These are phyloP conservation scores for Mizuhopecten yessoensis DNA, from an alignment of 1,140 invertebrate genomes.

Conservation along the genomic window DNA sequence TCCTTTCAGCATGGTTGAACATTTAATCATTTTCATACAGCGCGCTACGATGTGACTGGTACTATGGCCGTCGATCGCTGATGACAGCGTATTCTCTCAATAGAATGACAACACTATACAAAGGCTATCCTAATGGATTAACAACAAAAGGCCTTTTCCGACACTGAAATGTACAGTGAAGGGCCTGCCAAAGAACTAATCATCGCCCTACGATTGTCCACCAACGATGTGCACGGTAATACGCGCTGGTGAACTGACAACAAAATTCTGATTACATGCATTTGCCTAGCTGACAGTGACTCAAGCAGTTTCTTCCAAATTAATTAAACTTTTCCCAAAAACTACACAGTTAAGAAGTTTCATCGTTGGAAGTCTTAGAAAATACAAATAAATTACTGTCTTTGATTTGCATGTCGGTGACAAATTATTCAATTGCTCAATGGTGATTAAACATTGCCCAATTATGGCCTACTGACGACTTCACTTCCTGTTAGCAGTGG, in stretches of 20 bases:
- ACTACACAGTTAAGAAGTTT: conserved; percentile 7
- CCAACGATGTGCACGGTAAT: neutral
- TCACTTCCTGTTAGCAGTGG: conserved; percentile 11
- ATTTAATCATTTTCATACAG: conserved; percentile 40
- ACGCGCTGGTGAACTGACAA: neutral
- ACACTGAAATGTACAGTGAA: conserved; percentile 19
- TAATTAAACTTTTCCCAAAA: conserved; percentile 35
- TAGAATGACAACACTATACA: neutral
- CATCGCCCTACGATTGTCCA: neutral
- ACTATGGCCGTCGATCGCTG: conserved; percentile 11
- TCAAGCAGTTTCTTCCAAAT: conserved; percentile 24
- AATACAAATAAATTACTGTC: conserved; percentile 36
- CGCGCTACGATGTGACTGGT: conserved; percentile 3
- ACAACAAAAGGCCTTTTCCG: neutral
- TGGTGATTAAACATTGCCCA: conserved; percentile 28
- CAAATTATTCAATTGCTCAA: conserved; percentile 35
- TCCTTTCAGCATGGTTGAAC: conserved; percentile 16
- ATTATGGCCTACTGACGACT: conserved; percentile 25
- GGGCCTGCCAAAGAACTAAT: neutral
- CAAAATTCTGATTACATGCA: neutral
- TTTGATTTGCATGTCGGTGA: conserved; percentile 37
- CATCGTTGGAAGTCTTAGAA: conserved; percentile 33
- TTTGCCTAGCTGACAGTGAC: neutral
- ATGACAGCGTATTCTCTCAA: neutral
- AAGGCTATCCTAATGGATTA: neutral